A percentile compares a stretch with the other conserved stretches of the same genome.
Conservation (phyloP, 2,113 vertebrate genomes). For the Neomonachus schauinslandi region DNA sequence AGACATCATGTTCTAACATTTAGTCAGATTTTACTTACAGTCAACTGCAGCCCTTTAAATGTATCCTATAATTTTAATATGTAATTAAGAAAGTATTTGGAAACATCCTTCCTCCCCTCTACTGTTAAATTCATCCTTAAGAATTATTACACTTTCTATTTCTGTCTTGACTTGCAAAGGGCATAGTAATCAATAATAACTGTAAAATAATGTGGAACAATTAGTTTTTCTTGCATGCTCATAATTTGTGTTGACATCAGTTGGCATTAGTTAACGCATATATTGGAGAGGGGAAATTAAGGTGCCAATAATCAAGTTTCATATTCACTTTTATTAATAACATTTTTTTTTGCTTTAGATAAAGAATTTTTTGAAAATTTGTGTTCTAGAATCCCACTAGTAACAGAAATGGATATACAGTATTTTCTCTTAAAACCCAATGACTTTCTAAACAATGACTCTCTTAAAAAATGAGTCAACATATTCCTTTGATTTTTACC, state of each 20-base stretch:
- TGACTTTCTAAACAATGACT: background rate
- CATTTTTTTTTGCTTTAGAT: constrained; percentile 22
- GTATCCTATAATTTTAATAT: constrained; percentile 38
- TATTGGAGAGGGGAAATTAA: constrained; percentile 52
- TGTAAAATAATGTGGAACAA: constrained; percentile 71
- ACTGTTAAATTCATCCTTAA: constrained; percentile 46
- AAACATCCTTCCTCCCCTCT: background rate
- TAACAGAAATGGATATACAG: background rate
- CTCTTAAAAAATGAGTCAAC: background rate
- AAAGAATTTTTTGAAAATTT: background rate
- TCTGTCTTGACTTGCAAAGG: constrained; percentile 76
- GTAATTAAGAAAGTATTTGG: constrained; percentile 57
- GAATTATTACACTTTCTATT: constrained; percentile 75
- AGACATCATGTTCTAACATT: background rate
- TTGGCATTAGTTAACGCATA: constrained; percentile 60
- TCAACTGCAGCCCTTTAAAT: background rate
- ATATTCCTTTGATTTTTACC: background rate
- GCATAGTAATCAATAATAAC: constrained; percentile 78
- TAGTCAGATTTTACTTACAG: background rate
- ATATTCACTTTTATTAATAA: constrained; percentile 41
- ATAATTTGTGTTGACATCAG: constrained; percentile 76
- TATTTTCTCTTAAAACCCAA: background rate
- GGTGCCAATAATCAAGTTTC: constrained; percentile 64
- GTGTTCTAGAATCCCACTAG: background rate
- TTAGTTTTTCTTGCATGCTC: constrained; percentile 75